These are phyloP conservation scores for Ypsolopha sequella DNA, from an alignment of 2,888 invertebrate genomes.

Conservation along the genomic window DNA sequence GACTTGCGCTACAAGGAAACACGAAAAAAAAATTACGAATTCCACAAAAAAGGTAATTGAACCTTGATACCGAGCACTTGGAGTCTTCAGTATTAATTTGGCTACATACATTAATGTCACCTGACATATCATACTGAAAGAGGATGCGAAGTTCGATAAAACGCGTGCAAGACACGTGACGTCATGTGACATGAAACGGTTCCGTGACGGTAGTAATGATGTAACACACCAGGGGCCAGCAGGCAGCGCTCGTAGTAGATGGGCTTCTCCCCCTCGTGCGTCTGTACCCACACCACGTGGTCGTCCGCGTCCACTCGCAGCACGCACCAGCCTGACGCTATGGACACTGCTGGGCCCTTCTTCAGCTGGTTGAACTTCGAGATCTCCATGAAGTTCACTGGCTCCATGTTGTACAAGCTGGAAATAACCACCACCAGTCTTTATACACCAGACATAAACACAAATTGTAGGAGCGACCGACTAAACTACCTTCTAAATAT, in stretches of 20 bases:
- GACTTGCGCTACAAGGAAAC: too few species aligned
- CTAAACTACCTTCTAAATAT: too few species aligned
- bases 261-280: slow-evolving; percentile 42
- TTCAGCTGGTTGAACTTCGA: slow-evolving; percentile 43
- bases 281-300: slow-evolving; percentile 41
- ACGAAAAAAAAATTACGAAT: too few species aligned
- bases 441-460: too few species aligned
- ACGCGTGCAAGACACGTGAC: too few species aligned
- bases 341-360: slow-evolving; percentile 44
- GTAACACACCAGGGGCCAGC: slow-evolving; percentile 37
- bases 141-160: too few species aligned
- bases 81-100: too few species aligned
- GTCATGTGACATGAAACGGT: background rate
- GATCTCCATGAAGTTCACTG: slow-evolving; percentile 40
- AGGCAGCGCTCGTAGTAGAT: slow-evolving; percentile 55
- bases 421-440: slow-evolving; percentile 14
- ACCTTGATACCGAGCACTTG: too few species aligned
- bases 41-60: too few species aligned
- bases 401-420: slow-evolving; percentile 39
- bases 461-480: too few species aligned
- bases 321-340: slow-evolving; percentile 55
- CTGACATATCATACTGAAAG: too few species aligned
- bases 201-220: background rate
- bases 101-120: too few species aligned
- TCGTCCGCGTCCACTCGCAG: slow-evolving; percentile 47